Conservation (phyloP, 2,888 invertebrate genomes). For the Hydropsyche betteni region DNA sequence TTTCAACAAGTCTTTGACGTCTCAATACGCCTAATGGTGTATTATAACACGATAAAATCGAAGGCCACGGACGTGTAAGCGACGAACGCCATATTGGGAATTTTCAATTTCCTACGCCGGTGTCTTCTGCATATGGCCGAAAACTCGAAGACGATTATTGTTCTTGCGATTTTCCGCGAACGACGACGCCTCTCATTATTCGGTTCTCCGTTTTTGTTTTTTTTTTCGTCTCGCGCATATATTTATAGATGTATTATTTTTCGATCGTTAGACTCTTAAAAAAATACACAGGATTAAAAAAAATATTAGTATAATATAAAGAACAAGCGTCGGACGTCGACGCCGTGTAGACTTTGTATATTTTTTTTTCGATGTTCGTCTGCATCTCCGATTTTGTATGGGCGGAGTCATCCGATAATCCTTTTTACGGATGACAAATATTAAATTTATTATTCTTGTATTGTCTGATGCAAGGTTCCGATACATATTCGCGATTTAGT, state of each 20-base stretch:
- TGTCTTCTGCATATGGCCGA: neutral
- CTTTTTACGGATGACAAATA: constrained; percentile 37
- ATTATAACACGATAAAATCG: too few species aligned
- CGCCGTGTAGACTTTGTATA: neutral
- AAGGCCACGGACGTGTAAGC: too few species aligned
- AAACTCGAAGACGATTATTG: neutral
- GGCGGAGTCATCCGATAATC: constrained; percentile 31
- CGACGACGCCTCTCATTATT: neutral
- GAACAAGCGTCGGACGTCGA: constrained; percentile 8
- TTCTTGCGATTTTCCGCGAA: constrained; percentile 23
- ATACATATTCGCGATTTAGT: constrained; percentile 2
- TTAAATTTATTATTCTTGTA: constrained; percentile 27
- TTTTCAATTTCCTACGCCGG: constrained; percentile 17
- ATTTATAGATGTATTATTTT: too few species aligned
- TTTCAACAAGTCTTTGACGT: too few species aligned
- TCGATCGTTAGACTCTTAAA: too few species aligned
- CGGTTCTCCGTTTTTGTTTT: neutral
- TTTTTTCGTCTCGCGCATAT: neutral
- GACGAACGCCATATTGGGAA: constrained; percentile 15
- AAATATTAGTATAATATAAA: neutral
- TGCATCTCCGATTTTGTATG: constrained; percentile 30
- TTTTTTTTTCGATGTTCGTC: constrained; percentile 13
- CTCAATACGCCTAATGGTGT: too few species aligned
- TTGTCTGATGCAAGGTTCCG: neutral
- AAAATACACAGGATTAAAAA: too few species aligned